Evolutionary conservation across 2,797 vertebrate species (phyloP).

Genomic region (Peromyscus eremicus): DNA sequence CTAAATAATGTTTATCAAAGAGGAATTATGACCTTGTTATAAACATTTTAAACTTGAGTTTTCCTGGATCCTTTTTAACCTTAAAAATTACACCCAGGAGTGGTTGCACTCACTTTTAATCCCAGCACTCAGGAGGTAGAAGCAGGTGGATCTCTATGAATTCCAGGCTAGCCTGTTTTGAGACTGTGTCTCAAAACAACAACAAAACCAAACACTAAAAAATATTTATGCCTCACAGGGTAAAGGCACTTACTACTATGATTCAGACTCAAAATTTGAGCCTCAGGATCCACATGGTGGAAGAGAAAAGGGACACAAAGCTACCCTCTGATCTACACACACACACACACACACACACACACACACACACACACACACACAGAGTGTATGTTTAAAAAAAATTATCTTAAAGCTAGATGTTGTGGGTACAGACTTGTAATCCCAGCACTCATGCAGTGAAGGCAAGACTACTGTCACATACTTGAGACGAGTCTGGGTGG

Average conservation of each 20-base stretch:
- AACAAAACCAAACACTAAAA: neutral
- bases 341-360: neutral
- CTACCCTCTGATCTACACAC: neutral
- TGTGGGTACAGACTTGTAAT: neutral
- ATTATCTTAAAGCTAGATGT: neutral
- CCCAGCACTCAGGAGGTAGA: neutral
- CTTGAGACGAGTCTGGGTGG: neutral
- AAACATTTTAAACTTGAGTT: constrained; percentile 67
- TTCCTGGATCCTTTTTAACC: neutral
- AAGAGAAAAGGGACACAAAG: neutral
- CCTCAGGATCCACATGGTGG: neutral
- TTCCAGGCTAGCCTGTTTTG: neutral
- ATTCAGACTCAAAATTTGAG: neutral
- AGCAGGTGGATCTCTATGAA: neutral
- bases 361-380: neutral
- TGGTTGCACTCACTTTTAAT: neutral
- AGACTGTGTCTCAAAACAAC: neutral
- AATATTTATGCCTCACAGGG: neutral
- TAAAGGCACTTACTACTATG: neutral
- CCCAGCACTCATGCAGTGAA: neutral
- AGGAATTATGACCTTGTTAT: neutral
- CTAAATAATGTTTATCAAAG: neutral
- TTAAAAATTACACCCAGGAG: constrained; percentile 31
- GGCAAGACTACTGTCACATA: neutral
- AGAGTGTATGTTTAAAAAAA: neutral